These are phyloP conservation scores for Bombus haemorrhoidalis DNA, from an alignment of 1,140 invertebrate genomes.

Conservation along the genomic window DNA sequence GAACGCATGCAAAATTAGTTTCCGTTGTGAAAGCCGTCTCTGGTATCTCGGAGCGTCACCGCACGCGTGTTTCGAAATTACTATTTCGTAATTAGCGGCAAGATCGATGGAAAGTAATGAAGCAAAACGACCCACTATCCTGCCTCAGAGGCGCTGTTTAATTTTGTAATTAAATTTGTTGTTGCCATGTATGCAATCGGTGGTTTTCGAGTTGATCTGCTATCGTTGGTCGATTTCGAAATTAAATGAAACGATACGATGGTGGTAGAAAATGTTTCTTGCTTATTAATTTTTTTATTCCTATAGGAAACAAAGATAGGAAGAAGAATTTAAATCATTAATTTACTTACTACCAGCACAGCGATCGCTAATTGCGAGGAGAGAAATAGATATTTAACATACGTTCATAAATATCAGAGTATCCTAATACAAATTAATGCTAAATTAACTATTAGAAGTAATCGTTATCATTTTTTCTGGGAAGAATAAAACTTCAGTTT, in stretches of 20 bases:
- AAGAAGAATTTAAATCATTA: no score
- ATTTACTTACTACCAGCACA: no score
- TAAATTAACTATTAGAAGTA: no score
- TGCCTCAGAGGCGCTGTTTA: neutral
- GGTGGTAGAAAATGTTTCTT: no score
- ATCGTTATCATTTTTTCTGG: no score
- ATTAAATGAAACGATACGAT: neutral
- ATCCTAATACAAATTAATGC: no score
- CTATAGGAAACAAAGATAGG: no score
- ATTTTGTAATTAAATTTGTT: conserved; percentile 39
- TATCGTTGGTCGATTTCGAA: neutral
- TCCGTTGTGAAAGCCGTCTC: neutral
- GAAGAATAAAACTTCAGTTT: no score
- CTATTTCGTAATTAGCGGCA: conserved; percentile 26
- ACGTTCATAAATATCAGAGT: no score
- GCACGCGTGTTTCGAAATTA: conserved; percentile 19
- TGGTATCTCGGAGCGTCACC: neutral
- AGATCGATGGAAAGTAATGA: conserved; percentile 38
- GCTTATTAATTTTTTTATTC: no score
- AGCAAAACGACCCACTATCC: neutral
- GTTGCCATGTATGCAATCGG: neutral
- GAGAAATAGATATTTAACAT: no score
- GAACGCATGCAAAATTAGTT: conserved; percentile 40
- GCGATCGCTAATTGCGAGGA: no score
- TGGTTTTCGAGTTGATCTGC: neutral